phyloP scores from a whole-genome alignment of 1,140 invertebrate species.

The Panonychus citri region DNA sequence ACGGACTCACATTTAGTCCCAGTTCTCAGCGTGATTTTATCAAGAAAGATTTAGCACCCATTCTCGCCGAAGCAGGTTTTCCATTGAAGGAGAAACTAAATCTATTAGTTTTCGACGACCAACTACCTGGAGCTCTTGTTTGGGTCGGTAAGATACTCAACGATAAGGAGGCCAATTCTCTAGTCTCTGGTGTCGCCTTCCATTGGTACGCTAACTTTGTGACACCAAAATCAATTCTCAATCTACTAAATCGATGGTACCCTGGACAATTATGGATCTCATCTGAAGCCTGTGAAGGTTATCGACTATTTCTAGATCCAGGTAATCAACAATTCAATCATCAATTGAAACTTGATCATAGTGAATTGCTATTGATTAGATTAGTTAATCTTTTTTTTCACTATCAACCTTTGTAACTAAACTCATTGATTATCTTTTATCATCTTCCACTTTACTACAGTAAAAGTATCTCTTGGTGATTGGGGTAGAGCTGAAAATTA shows the following conservation, averaged over 20 bases:
- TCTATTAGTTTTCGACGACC: constrained; percentile 4
- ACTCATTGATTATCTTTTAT: not conserved
- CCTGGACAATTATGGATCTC: constrained; percentile 45
- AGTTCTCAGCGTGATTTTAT: constrained; percentile 1
- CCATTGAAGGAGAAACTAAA: constrained; percentile 9
- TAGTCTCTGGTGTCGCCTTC: constrained; percentile 20
- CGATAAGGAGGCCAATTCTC: constrained; percentile 1
- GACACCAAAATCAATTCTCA: constrained; percentile 13
- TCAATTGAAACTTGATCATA: not conserved
- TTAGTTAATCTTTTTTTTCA: not conserved
- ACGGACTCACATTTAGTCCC: not conserved
- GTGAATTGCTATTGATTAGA: not conserved
- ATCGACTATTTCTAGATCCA: not conserved
- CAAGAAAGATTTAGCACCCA: not conserved
- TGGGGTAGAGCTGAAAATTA: constrained; percentile 8
- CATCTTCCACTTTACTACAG: not conserved
- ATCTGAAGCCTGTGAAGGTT: constrained; percentile 24
- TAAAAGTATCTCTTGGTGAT: constrained; percentile 3
- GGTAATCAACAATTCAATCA: not conserved
- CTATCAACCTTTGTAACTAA: not conserved
- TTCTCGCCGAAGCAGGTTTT: constrained; percentile 20
- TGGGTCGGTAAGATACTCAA: constrained; percentile 6
- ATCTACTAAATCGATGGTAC: constrained; percentile 22
- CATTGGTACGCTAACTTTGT: constrained; percentile 38
- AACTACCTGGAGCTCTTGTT: not conserved